A percentile compares a stretch with the other conserved stretches of the same genome.
phyloP scores from a whole-genome alignment of 2,113 vertebrate genomes.

The Cochlearius cochlearius region DNA sequence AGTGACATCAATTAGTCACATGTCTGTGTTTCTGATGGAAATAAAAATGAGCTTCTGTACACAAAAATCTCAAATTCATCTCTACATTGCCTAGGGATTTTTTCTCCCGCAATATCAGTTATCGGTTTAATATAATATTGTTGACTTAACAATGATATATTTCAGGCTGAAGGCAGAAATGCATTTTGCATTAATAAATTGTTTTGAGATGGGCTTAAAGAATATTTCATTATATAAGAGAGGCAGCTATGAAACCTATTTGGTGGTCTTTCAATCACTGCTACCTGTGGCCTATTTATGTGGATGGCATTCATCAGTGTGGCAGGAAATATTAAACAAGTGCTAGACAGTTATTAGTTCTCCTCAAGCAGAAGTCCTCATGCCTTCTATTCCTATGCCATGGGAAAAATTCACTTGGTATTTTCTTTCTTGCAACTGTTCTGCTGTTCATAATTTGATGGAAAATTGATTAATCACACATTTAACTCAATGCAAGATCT shows the following conservation, averaged over 20 bases:
- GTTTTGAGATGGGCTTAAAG: constrained; percentile 81
- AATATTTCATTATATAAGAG: constrained; percentile 87
- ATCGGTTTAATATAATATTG: constrained; percentile 94
- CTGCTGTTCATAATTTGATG: constrained; percentile 94
- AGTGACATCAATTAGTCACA: constrained; percentile 79
- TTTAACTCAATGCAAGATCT: constrained; percentile 97
- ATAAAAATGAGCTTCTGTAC: constrained; percentile 82
- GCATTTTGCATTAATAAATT: constrained; percentile 91
- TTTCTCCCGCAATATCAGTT: constrained; percentile 85
- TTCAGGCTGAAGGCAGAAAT: constrained; percentile 86
- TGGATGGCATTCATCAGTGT: constrained; percentile 87
- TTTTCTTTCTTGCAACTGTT: constrained; percentile 86
- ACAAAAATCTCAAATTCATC: constrained; percentile 85
- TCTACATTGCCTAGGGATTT: constrained; percentile 86
- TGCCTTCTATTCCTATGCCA: constrained; percentile 78
- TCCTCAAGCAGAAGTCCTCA: constrained; percentile 79
- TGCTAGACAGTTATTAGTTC: constrained; percentile 92
- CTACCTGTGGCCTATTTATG: constrained; percentile 89
- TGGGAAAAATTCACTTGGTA: constrained; percentile 87
- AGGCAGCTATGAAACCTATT: constrained; percentile 82
- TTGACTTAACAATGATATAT: constrained; percentile 98
- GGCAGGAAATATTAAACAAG: constrained; percentile 90
- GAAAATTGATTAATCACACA: constrained; percentile 99
- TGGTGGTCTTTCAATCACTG: constrained; percentile 86
- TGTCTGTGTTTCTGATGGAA: constrained; percentile 79